Evolutionary conservation across 1,140 invertebrate genomes (phyloP), one percentile per base, ranked within the genome.

Genomic region (Bombus ignitus): DNA sequence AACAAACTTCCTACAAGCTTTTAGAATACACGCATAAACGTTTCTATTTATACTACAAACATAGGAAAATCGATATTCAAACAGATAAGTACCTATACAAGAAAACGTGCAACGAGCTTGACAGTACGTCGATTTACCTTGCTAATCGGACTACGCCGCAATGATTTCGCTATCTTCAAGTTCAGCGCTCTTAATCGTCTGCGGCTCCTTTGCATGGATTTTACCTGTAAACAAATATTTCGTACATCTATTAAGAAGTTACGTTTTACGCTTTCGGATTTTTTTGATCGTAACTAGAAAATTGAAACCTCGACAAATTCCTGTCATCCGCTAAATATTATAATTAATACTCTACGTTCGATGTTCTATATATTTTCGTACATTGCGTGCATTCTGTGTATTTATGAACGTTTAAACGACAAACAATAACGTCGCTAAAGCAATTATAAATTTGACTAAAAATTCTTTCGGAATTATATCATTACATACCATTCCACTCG

Each of bases 161-260:
- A 1, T 25, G 22, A 81, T 44, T 65, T 87, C 47, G 70, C 32
- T 25, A 35, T 53, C 18, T 37, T 71, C 85, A 95, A 94, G 89
- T 96, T 96, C 0, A 96, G 92, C 0, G 93, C 93, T 68, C 95
- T 94, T 0, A 96, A 85, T 74, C 95, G 95, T 6, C 94, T 95
- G 5, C 96, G 94, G 83, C 92, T 92, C 81, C 94, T 95, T 92
- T 96, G 96, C 32, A 96, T 87, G 72, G 93, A 95, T 81, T 90
- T 94, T 28, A 96, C 95, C 96, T 96, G 84, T 8, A 18, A 8
- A 53, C 18, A 53, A 53, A 53, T 22, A 53, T 22, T 53, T 53
- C 47, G 5, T 22, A 22, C 0, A 22, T 53, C 18, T 22, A 22
- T 22, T 22, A 53, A 53, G 6, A 53, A 22, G 32, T 32, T 32